Base-by-base conservation (phyloP, 1,140 invertebrate species). In the Archivesica marissinica region DNA sequence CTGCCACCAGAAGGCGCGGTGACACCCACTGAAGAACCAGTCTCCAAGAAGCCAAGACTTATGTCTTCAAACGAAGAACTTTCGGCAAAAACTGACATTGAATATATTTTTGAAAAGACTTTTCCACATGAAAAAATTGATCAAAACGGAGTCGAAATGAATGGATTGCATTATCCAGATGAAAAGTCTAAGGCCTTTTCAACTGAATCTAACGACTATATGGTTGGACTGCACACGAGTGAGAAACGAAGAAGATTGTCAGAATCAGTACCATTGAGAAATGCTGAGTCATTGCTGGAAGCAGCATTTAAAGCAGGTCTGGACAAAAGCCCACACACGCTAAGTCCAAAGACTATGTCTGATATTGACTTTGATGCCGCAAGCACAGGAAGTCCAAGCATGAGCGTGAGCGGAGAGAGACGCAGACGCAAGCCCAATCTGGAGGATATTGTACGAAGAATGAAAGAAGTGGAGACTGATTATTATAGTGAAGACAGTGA, bases 371-470 rank as follows among this genome's bases (percentile, higher is more conserved):
- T 86, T 38, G 86, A 88, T 35, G 77, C 64, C 33, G 76, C 54
- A 28, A 85, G 77, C 39, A 85, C 72, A 25, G 89, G 87, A 68
- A 88, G 88, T 84, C 87, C 88, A 9, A 86, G 82, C 28, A 50
- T 80, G 50, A 64, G 84, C 54, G 17, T 86, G 9, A 76, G 79
- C 68, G 81, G 50, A 54, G 82, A 79, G 84, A 85, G 72, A 84
- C 86, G 23, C 41, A 85, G 35, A 88, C 77, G 92, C n/a, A 93
- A 93, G 80, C 92, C 88, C 2, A 91, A 91, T 20, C 61, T 92
- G 9, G 92, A 92, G 52, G 92, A 92, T 86, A 93, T 93, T 25
- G 90, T 92, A 0, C 72, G 92, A 0, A 66, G 90, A n/a, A 91
- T 93, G 77, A 87, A 81, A 59, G 87, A 89, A 25, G 84, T 86